phyloP scores from a whole-genome alignment of 2,888 invertebrate genomes.

The Acleris sparsana region DNA sequence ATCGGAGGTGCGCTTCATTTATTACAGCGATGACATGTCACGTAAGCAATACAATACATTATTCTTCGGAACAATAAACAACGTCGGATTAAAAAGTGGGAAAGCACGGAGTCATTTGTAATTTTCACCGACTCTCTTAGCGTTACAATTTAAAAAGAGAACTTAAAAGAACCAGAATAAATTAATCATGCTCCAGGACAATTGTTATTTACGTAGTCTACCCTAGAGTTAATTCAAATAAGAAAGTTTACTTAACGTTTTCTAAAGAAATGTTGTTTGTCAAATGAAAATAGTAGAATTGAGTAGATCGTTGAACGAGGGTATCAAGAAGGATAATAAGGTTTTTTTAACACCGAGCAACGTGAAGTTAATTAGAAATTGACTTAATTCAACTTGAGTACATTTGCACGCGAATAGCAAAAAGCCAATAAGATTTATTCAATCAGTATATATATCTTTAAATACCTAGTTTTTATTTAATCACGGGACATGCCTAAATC shows the following conservation, averaged over 20 bases:
- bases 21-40: constrained; percentile 42
- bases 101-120: constrained; percentile 32
- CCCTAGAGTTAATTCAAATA: constrained; percentile 20
- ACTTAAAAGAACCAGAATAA: constrained; percentile 28
- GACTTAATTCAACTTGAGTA: too few species aligned
- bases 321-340: not conserved
- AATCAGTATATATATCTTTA: not conserved
- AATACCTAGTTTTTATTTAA: constrained; percentile 59
- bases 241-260: constrained; percentile 20
- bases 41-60: constrained; percentile 41
- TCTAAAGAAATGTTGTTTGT: constrained; percentile 3
- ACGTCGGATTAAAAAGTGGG: constrained; percentile 34
- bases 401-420: not conserved
- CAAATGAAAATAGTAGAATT: constrained; percentile 1
- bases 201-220: constrained; percentile 23
- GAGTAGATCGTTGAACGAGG: not conserved
- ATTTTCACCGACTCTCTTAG: constrained; percentile 26
- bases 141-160: constrained; percentile 23
- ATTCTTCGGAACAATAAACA: constrained; percentile 35
- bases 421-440: not conserved
- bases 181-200: constrained; percentile 25
- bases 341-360: not conserved
- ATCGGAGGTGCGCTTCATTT: constrained; percentile 39
- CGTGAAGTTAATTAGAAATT: too few species aligned
- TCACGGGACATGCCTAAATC: constrained; percentile 77